Base-by-base conservation (phyloP, 2,888 invertebrate species). In the Philereme transversata region DNA sequence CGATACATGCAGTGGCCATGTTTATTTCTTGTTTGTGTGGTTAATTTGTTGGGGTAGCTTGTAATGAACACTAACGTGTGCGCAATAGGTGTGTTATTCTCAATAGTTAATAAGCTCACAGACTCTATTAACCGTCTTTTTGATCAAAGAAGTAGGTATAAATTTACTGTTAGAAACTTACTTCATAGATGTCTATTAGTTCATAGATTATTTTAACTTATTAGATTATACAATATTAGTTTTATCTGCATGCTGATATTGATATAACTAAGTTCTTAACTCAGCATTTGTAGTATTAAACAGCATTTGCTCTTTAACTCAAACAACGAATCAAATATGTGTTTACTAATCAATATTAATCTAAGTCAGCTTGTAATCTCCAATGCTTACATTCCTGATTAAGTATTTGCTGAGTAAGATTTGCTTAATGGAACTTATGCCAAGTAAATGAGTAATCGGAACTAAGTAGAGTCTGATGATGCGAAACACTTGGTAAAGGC, bases 271-370 rank as follows among this genome's bases (percentile, higher is more conserved):
- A 22, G 22, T 3, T 22, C 22, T 22, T 22, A 22, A 22, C 22
- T 22, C 22, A 22, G 22, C 1, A 22, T 22, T 22, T 22, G 22
- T 22, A 22, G 22, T 3, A 22, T 22, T 22, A 22, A 22, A 22
- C 22, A 22, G 22, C 1, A 22, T 22, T 22, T 22, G 22, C 22
- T 22, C 1, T 10, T 10, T 5, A 43, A 53, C 41, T 45, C 35
- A 46, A 50, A 50, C 38, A 54, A 36, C n/a, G 9, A 44, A 52
- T 40, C 36, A 22, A 22, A n/a, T 52, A 48, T 34, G 44, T 45
- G 38, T 52, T 57, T 41, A 45, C 45, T 57, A 49, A 62, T 56
- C 60, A 60, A 52, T 35, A 45, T 51, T 48, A 56, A 52, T 48
- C 36, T n/a, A 48, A 51, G 33, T 61, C 61, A 45, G 57, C 49